These are phyloP conservation scores for Hartigia nigra DNA, from an alignment of 2,888 invertebrate species.

Conservation along the genomic window DNA sequence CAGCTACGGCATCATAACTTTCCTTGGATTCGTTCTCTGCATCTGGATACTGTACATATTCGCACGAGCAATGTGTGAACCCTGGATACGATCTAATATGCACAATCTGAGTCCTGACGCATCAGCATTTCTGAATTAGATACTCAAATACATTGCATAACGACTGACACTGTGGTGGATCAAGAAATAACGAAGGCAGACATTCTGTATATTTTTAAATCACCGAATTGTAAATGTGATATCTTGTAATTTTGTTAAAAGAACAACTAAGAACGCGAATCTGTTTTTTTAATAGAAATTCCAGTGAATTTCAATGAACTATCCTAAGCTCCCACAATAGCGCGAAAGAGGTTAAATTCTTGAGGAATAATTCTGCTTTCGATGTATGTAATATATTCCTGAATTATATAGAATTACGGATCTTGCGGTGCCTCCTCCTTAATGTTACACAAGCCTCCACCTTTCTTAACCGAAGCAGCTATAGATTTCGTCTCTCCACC, in stretches of 20 bases:
- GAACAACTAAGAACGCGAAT: background rate
- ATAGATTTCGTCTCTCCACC: slow-evolving; percentile 28
- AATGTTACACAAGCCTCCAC: slow-evolving; percentile 59
- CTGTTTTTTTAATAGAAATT: background rate
- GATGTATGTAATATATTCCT: no score
- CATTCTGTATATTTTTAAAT: background rate
- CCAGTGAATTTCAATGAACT: background rate
- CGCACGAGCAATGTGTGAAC: slow-evolving; percentile 65
- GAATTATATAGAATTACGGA: slow-evolving; percentile 24
- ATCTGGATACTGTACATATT: slow-evolving; percentile 69
- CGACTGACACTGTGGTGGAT: background rate
- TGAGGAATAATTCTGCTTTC: background rate
- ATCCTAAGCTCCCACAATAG: background rate
- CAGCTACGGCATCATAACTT: slow-evolving; percentile 57
- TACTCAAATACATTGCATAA: background rate
- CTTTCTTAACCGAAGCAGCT: slow-evolving; percentile 48
- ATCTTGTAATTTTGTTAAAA: background rate
- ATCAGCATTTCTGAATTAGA: slow-evolving; percentile 27
- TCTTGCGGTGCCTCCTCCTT: slow-evolving; percentile 58
- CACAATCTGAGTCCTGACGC: slow-evolving; percentile 24
- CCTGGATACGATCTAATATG: slow-evolving; percentile 45
- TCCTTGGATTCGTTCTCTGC: slow-evolving; percentile 66
- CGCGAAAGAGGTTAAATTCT: no score
- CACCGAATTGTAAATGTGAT: background rate
- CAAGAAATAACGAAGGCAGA: background rate